Evolutionary conservation across 2,888 invertebrate genomes (phyloP).

Genomic region (Polymixis lichenea): DNA sequence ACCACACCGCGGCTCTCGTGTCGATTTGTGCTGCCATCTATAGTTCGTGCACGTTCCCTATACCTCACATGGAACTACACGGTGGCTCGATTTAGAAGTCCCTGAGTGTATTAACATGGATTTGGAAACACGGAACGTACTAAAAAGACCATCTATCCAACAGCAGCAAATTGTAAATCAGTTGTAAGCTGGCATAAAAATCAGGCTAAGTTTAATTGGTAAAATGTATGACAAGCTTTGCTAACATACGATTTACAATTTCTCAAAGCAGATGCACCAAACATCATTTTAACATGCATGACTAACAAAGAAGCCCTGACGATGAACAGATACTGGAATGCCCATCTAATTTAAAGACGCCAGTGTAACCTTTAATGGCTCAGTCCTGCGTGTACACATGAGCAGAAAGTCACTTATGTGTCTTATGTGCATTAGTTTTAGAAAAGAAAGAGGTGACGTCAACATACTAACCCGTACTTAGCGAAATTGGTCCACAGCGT

Average conservation of each 20-base stretch:
- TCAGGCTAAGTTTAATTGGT: not conserved
- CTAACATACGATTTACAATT: not conserved
- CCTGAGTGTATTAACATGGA: too few species aligned
- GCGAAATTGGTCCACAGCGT: conserved; percentile 66
- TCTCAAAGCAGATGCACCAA: too few species aligned
- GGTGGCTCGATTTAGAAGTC: too few species aligned
- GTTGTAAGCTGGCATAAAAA: not conserved
- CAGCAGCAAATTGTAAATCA: not conserved
- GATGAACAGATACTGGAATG: not conserved
- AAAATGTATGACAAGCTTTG: too few species aligned
- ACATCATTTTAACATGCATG: not conserved
- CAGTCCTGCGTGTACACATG: not conserved
- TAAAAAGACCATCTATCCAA: not conserved
- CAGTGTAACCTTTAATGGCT: not conserved
- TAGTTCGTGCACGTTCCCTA: too few species aligned
- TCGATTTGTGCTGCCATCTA: too few species aligned
- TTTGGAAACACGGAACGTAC: too few species aligned
- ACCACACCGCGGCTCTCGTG: too few species aligned
- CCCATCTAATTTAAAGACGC: not conserved
- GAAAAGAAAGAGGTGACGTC: too few species aligned
- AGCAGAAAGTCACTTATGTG: not conserved
- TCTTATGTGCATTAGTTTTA: too few species aligned
- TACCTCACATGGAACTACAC: too few species aligned
- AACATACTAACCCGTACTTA: conserved; percentile 56
- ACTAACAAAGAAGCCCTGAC: not conserved